phyloP scores from a whole-genome alignment of 1,140 invertebrate species.

The Brachionus paranguensis region DNA sequence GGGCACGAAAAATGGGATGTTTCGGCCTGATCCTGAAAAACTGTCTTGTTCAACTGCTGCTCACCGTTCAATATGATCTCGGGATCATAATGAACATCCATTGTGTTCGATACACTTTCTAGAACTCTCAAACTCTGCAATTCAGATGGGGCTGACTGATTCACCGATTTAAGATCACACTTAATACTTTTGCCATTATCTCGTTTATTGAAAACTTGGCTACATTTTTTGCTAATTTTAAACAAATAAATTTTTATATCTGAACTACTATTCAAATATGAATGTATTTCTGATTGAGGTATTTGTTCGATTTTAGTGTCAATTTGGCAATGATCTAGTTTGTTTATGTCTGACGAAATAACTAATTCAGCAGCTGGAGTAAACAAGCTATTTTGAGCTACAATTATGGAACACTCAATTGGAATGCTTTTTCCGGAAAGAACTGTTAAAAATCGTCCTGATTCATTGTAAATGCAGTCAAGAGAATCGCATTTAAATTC shows the following conservation, averaged over 20 bases:
- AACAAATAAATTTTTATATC: background rate
- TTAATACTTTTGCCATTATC: background rate
- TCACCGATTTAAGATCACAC: background rate
- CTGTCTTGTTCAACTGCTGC: background rate
- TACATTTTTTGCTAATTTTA: conserved; percentile 9
- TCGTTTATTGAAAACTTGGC: background rate
- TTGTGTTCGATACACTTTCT: background rate
- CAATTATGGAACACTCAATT: background rate
- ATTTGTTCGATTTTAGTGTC: background rate
- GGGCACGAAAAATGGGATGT: background rate
- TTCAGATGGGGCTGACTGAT: background rate
- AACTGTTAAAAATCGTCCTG: background rate
- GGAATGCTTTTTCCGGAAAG: background rate
- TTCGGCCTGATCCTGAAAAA: background rate
- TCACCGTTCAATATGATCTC: background rate
- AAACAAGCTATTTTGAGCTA: background rate
- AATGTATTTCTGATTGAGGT: background rate
- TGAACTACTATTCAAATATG: background rate
- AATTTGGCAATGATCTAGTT: background rate
- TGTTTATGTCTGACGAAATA: background rate
- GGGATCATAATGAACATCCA: conserved; percentile 31
- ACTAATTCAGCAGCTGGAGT: background rate
- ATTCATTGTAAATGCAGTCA: background rate
- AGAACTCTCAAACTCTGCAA: background rate
- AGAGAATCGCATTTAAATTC: background rate